These are phyloP conservation scores for Pachycephala philippinensis DNA, from an alignment of 2,113 vertebrate species.

Conservation along the genomic window DNA sequence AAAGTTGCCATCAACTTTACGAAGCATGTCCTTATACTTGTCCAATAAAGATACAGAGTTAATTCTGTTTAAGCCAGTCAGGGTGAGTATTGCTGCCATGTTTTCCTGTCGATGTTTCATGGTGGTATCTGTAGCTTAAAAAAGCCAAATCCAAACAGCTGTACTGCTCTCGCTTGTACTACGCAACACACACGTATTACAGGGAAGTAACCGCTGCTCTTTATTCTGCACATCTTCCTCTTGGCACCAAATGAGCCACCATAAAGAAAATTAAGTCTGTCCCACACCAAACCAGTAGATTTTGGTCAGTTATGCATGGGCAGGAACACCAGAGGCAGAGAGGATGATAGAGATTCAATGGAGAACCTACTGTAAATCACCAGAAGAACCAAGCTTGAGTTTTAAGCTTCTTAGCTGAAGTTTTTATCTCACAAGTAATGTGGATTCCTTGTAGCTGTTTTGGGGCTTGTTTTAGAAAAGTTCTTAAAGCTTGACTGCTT, in stretches of 20 bases:
- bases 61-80: constrained; percentile 96
- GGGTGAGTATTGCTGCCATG: constrained; percentile 76
- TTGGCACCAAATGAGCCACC: background rate
- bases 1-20: constrained; percentile 87
- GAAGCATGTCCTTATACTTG: constrained; percentile 95
- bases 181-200: rapidly evolving
- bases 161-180: background rate
- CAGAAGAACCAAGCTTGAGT: background rate
- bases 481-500: background rate
- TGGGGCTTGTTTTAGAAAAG: background rate
- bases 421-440: background rate
- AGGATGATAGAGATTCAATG: background rate
- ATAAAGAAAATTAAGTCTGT: background rate
- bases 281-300: background rate
- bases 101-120: background rate
- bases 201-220: background rate
- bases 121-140: background rate
- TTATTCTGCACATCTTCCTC: background rate
- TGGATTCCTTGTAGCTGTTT: background rate
- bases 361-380: background rate
- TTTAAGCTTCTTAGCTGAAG: background rate
- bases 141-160: background rate
- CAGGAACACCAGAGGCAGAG: background rate
- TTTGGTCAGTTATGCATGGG: background rate
- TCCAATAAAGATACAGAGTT: constrained; percentile 97